Percentiles rank a stretch among this genome's conserved stretches.
Evolutionary conservation across 2,797 vertebrate genomes (phyloP).

Genomic region (Cetoscarus ocellatus): DNA sequence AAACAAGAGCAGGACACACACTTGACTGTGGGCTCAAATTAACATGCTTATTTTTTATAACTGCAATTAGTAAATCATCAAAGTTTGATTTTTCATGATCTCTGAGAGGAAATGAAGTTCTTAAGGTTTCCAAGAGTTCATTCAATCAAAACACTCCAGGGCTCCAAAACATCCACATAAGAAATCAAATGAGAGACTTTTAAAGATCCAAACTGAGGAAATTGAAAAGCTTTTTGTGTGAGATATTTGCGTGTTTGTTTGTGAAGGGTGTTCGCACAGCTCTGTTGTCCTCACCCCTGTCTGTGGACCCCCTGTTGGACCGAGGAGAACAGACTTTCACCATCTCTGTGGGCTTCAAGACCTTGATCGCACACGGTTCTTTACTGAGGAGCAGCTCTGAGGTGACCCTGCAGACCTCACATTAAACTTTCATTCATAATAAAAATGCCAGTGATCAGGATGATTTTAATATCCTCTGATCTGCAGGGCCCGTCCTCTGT

Average conservation of each 20-base stretch:
- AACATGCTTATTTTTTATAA: too few relatives aligned
- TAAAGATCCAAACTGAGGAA: too few relatives aligned
- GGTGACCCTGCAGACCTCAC: constrained; percentile 40
- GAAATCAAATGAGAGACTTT: too few relatives aligned
- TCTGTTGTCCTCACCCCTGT: constrained; percentile 33
- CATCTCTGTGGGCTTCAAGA: constrained; percentile 72
- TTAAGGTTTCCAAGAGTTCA: too few relatives aligned
- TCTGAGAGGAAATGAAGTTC: too few relatives aligned
- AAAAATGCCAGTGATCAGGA: constrained; percentile 1
- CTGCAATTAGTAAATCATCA: too few relatives aligned
- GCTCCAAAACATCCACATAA: too few relatives aligned
- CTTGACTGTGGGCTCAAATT: background rate
- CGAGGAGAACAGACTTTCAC: constrained; percentile 12
- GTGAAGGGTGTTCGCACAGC: constrained; percentile 61
- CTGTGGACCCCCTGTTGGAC: constrained; percentile 23
- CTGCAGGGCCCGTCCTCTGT: constrained; percentile 32
- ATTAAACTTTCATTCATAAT: background rate
- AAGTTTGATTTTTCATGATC: too few relatives aligned
- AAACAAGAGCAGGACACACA: background rate
- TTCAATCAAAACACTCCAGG: too few relatives aligned
- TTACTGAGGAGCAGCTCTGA: constrained; percentile 53
- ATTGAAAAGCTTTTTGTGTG: too few relatives aligned
- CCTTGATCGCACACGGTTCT: constrained; percentile 25
- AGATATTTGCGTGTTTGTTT: background rate
- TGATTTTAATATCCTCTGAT: constrained; percentile 3